Conservation (phyloP, 2,113 vertebrate species). For the Cyanoliseus patagonus region DNA sequence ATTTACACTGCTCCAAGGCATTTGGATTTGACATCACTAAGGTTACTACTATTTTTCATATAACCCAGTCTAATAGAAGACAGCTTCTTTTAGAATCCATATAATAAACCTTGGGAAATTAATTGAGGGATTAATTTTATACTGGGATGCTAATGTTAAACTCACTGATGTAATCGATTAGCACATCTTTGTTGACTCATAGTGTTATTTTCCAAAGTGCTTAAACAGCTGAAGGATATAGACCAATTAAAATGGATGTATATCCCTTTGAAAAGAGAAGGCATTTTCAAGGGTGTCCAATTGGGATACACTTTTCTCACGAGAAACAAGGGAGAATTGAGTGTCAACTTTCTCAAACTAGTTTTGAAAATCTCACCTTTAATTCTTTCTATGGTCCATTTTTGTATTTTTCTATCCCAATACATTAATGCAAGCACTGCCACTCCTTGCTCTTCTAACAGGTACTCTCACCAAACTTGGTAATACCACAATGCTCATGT, state of each 20-base stretch:
- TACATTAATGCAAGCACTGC: not conserved
- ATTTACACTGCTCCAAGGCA: not conserved
- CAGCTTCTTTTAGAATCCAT: not conserved
- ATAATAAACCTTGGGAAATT: not conserved
- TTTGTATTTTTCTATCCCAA: not conserved
- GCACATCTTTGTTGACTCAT: constrained; percentile 32
- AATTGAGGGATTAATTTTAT: not conserved
- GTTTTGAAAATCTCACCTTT: constrained; percentile 11
- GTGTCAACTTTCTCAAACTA: not conserved
- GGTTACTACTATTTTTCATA: not conserved
- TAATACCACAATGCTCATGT: not conserved
- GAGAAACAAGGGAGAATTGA: not conserved
- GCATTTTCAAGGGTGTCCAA: not conserved
- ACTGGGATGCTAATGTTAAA: constrained; percentile 1
- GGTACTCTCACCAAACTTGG: not conserved
- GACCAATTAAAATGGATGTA: constrained; percentile 2
- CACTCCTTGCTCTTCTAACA: not conserved
- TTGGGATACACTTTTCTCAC: not conserved
- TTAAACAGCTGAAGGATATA: constrained; percentile 13
- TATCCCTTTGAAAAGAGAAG: not conserved
- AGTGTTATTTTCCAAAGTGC: constrained; percentile 29
- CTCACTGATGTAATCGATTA: constrained; percentile 15
- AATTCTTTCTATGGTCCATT: not conserved
- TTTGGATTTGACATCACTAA: not conserved
- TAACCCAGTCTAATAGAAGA: not conserved